Evolutionary conservation across 2,888 invertebrate species (phyloP), one percentile per base, ranked within the genome.

Genomic region (Oegoconia quadripuncta): DNA sequence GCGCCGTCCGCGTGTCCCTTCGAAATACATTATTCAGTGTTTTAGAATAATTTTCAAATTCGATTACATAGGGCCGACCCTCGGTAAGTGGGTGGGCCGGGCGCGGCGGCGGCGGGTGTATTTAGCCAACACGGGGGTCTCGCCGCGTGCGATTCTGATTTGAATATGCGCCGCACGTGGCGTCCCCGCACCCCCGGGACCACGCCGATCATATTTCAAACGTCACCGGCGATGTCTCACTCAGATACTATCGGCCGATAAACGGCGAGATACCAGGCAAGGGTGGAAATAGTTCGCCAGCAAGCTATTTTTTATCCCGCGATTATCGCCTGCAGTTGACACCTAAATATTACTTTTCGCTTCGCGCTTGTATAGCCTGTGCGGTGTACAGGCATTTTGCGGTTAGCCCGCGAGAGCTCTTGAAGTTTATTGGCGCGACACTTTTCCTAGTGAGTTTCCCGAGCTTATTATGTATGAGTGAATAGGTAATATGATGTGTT

Each of bases 1-100:
- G 84, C 82, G 65, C 56, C 59, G 60, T 70, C 5, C 23, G 23
- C 25, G 25, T 12, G 74, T 79, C 84, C 81, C 83, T 80, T 59
- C 74, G 57, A 77, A 81, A 87, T 87, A 86, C 87, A 87, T 87
- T 87, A 87, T 87, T 86, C 86, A 87, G 86, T 87, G 87, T 87
- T 87, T 87, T 87, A 87, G 87, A 87, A 87, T 87, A 87, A 87
- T 87, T 87, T 87, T 87, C 86, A 87, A 87, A 87, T 87, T 87
- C 87, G 87, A 87, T 87, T 87, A 87, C 87, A 87, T 87, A 87
- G 86, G 84, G 74, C 80, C 82, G 83, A 83, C 83, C 82, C 81
- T 83, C 73, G 70, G 84, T 82, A 81, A 87, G 87, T 77, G 79
- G 79, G 79, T 77, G 79, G 79, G 79, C 71, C 70, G 79, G 74